Conservation (phyloP, 2,113 vertebrate species). For the Eudyptes chrysolophus region DNA sequence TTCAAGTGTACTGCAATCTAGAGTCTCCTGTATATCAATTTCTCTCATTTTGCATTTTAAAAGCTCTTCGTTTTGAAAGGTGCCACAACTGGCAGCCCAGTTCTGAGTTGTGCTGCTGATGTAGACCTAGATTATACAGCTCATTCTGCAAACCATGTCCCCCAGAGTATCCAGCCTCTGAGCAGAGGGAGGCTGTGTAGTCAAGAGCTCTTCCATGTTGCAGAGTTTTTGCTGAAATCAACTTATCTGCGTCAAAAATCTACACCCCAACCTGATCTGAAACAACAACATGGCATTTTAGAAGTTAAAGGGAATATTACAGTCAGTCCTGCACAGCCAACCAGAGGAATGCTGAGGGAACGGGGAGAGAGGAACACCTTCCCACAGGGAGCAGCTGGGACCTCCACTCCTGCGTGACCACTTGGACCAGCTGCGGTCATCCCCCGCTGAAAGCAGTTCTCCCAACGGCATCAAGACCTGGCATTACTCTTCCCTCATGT, state of each 20-base stretch:
- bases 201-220: background rate
- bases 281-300: background rate
- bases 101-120: background rate
- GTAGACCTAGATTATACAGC: background rate
- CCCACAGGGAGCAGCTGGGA: background rate
- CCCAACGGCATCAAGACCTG: background rate
- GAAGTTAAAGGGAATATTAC: background rate
- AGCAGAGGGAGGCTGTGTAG: background rate
- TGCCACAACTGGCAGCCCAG: background rate
- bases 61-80: background rate
- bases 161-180: background rate
- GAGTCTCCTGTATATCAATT: background rate
- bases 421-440: fast-evolving
- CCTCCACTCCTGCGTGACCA: fast-evolving
- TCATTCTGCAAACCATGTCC: background rate
- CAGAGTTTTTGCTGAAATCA: background rate
- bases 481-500: background rate
- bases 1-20: background rate
- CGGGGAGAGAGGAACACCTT: background rate
- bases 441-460: fast-evolving
- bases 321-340: background rate
- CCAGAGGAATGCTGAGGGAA: background rate
- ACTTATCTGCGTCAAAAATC: background rate
- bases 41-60: background rate
- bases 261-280: background rate